Percentiles rank a stretch among this genome's conserved stretches.
These are phyloP conservation scores for Rhagophthalmus giganteus DNA, from an alignment of 2,888 invertebrate species.

Conservation along the genomic window DNA sequence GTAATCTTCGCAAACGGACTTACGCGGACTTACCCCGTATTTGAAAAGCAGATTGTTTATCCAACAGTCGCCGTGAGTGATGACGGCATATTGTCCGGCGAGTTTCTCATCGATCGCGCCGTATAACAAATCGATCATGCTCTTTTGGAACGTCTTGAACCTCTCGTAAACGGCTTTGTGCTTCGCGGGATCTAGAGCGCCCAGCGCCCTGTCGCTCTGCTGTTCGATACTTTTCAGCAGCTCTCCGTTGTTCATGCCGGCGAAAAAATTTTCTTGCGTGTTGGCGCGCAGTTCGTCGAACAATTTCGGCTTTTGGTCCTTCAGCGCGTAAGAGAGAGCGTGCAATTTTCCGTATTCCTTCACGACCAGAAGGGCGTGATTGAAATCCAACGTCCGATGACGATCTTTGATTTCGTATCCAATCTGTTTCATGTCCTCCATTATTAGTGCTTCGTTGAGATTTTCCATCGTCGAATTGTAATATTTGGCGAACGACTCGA, in stretches of 20 bases:
- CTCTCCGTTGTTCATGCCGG: neutral
- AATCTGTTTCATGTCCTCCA: conserved; percentile 37
- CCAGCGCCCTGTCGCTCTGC: conserved; percentile 3
- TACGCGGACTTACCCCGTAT: conserved; percentile 3
- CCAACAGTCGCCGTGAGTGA: conserved; percentile 13
- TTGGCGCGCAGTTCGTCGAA: conserved; percentile 31
- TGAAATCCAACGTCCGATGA: conserved; percentile 35
- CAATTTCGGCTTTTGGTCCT: conserved; percentile 33
- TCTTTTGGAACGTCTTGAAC: conserved; percentile 19
- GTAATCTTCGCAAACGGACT: too few relatives aligned
- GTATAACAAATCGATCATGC: conserved; percentile 10
- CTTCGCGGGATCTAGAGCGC: conserved; percentile 11
- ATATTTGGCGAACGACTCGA: conserved; percentile 30
- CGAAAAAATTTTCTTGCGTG: conserved; percentile 4
- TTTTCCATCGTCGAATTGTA: conserved; percentile 27
- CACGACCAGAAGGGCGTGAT: conserved; percentile 38
- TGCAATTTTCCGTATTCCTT: conserved; percentile 42
- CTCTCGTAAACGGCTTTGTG: conserved; percentile 12
- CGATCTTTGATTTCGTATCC: conserved; percentile 20
- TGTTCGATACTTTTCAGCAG: neutral
- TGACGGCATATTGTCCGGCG: conserved; percentile 1
- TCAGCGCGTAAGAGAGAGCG: conserved; percentile 40
- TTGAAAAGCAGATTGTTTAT: conserved; percentile 11
- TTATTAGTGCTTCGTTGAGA: conserved; percentile 36
- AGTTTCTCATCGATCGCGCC: neutral